phyloP scores from a whole-genome alignment of 2,797 vertebrate genomes.

The Gadopsis bispinosus region DNA sequence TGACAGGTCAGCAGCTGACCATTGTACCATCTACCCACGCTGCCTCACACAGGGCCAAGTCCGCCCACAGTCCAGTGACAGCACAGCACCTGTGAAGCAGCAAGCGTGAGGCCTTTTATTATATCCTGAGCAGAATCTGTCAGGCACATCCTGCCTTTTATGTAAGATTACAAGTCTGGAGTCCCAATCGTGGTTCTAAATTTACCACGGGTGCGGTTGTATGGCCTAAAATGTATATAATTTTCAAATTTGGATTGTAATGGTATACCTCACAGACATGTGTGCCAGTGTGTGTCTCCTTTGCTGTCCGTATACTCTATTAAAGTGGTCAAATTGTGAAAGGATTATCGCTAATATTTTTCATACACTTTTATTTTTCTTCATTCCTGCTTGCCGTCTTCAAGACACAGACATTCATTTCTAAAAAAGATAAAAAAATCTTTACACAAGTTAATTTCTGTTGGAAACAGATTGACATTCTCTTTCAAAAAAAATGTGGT shows the following conservation, averaged over 20 bases:
- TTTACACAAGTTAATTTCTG: background rate
- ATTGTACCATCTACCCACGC: slow-evolving; percentile 49
- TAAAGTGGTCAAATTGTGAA: background rate
- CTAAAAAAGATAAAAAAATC: too few relatives aligned
- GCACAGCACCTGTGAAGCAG: slow-evolving; percentile 45
- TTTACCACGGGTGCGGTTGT: background rate
- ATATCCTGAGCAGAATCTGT: background rate
- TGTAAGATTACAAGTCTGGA: background rate
- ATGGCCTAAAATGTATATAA: background rate
- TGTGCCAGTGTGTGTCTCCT: background rate
- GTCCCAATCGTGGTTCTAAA: background rate
- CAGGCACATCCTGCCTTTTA: background rate
- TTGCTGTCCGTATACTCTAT: background rate
- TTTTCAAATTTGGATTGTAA: background rate
- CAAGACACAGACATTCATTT: too few relatives aligned
- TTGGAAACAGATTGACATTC: background rate
- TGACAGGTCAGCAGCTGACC: slow-evolving; percentile 63
- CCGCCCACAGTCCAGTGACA: slow-evolving; percentile 35
- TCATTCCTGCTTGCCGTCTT: too few relatives aligned
- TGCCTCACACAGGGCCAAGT: slow-evolving; percentile 41
- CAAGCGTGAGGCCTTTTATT: background rate
- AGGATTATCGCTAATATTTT: background rate
- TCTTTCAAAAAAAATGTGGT: too few relatives aligned
- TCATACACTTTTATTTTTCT: background rate
- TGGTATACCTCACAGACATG: background rate